Evolutionary conservation across 1,140 invertebrate genomes (phyloP), one percentile per base, ranked within the genome.

Genomic region (Halictus rubicundus): DNA sequence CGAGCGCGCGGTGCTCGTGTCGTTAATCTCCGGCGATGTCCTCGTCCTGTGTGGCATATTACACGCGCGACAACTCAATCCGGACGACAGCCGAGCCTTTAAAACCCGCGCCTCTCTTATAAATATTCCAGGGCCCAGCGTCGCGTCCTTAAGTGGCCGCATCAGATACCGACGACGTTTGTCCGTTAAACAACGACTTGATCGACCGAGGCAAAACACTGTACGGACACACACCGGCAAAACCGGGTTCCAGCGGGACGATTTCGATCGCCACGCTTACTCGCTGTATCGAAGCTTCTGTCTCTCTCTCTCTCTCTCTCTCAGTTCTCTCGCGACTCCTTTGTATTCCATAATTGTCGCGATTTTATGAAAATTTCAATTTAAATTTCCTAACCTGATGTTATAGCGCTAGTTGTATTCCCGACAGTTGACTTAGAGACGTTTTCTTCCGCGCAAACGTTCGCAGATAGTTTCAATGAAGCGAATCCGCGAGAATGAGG

Each of bases 51-150:
- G 60, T 39, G 81, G 80, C 52, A 12, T 59, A 61, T 84, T 73
- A 69, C 63, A 84, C 61, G 72, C 59, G 46, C 54, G 82, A 85
- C 78, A 65, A 77, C 82, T 85, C 68, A 73, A 85, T 84, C 68
- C 59, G 46, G 21, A 49, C 57, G 82, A 64, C 61, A 63, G 71
- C 68, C 68, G 25, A 52, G 63, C 60, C 65, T 84, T 80, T 72
- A 76, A 84, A 85, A 77, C 39, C 72, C 42, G 42, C 42, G 9
- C 42, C 75, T 57, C 59, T 59, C 76, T 83, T 84, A 75, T 80
- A 83, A 83, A 83, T 83, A 83, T 84, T 84, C 75, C 66, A n/a
- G 32, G 32, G 32, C 32, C 32, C 76, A 19, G 54, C 19, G 49
- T 68, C 57, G 70, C 46, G 27, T 37, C 19, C 42, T 37, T 68